These are phyloP conservation scores for Triops cancriformis DNA, from an alignment of 1,140 invertebrate genomes.

Conservation along the genomic window DNA sequence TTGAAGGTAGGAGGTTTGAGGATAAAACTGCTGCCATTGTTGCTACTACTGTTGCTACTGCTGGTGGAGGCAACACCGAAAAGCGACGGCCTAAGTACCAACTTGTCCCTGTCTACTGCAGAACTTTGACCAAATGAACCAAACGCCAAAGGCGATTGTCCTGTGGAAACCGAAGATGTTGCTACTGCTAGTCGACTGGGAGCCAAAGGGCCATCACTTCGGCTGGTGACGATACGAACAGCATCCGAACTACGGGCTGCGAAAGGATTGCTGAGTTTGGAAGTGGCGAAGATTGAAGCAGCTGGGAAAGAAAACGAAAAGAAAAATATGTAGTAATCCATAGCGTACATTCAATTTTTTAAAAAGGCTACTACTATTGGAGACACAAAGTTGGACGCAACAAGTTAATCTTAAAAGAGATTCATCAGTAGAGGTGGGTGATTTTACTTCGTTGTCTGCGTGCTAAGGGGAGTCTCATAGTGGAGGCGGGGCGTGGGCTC, in stretches of 20 bases:
- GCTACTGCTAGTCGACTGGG: conserved; percentile 23
- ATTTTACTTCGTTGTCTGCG: conserved; percentile 1
- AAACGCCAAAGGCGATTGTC: not conserved
- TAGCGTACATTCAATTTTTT: no score
- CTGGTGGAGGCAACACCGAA: conserved; percentile 2
- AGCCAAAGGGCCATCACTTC: conserved; percentile 17
- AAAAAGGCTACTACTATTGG: no score
- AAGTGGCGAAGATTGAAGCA: conserved; percentile 22
- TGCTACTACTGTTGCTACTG: not conserved
- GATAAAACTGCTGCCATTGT: not conserved
- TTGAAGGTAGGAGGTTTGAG: conserved; percentile 25
- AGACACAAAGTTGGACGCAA: no score
- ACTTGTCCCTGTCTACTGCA: conserved; percentile 1
- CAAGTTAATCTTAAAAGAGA: no score
- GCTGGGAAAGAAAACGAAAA: conserved; percentile 4
- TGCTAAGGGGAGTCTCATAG: not conserved
- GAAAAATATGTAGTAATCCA: not conserved
- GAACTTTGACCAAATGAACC: not conserved
- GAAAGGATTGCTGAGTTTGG: conserved; percentile 18
- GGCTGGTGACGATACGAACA: conserved; percentile 16
- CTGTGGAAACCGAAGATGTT: not conserved
- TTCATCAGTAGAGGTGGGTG: not conserved
- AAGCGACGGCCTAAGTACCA: conserved; percentile 21
- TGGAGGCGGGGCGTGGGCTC: not conserved
- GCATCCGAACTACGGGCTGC: conserved; percentile 22